Percentiles rank a stretch among this genome's conserved stretches.
These are phyloP conservation scores for Phalacrocorax aristotelis DNA, from an alignment of 2,113 vertebrate species.

Conservation along the genomic window DNA sequence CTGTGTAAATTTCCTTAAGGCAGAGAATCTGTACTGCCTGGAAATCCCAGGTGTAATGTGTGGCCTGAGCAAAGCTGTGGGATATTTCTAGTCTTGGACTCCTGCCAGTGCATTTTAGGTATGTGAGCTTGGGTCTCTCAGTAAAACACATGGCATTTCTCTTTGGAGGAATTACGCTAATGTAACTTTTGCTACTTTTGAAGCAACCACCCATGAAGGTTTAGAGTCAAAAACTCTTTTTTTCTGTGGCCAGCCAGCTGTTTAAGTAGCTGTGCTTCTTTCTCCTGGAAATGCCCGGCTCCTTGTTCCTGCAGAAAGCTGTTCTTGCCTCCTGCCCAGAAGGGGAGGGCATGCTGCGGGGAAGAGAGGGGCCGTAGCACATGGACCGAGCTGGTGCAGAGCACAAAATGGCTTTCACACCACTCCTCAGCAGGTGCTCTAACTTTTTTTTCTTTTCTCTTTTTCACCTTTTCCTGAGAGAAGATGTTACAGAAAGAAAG, in stretches of 20 bases:
- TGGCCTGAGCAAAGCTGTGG: background rate
- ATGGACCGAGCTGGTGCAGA: background rate
- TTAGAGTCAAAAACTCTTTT: background rate
- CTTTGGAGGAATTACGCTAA: background rate
- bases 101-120: background rate
- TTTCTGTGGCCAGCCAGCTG: background rate
- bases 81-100: background rate
- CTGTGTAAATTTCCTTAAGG: background rate
- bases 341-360: rapidly evolving
- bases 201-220: background rate
- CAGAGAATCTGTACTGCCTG: background rate
- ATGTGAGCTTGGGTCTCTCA: background rate
- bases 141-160: background rate
- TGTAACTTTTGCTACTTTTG: background rate
- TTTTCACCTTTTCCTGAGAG: background rate
- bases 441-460: background rate
- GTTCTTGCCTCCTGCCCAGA: background rate
- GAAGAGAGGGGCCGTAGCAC: background rate
- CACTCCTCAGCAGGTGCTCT: background rate
- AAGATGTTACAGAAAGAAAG: background rate
- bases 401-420: background rate
- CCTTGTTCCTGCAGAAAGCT: background rate
- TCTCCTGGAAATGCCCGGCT: rapidly evolving
- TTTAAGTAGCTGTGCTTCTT: background rate
- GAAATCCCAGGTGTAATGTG: background rate